Evolutionary conservation across 2,113 vertebrate genomes (phyloP), one percentile per base, ranked within the genome.

Genomic region (Mobula hypostoma): DNA sequence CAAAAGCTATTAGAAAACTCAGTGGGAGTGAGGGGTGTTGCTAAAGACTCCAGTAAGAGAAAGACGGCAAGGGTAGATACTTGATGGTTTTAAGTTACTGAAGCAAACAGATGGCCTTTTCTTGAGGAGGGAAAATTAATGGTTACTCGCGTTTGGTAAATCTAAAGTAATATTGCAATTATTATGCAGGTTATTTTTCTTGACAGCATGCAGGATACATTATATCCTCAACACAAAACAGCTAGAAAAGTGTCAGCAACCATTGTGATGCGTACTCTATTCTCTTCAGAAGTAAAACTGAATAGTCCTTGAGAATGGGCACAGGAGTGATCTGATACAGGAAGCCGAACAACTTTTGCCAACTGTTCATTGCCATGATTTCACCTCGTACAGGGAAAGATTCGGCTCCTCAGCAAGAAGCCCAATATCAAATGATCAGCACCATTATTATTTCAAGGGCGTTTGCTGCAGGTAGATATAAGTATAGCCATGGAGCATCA

Each of bases 91-190:
- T 90, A 19, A 32, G 77, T 66, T 19, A 90, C 14, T 90, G n/a
- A n/a, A 90, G 61, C 61, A 90, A 90, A n/a, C 15, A 32, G 61
- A 66, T 66, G 85, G 85, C 29, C 83, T 88, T 88, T 61, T 63
- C 27, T 17, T 21, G 85, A n/a, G 83, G 14, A n/a, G 8, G 83
- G 29, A 5, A 63, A 24, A 85, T 48, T 48, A 58, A 56, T 2
- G 8, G 82, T 85, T 58, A 61, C 40, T 85, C 11, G 24, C 63
- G n/a, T 90, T 90, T 90, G 66, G n/a, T 32, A 32, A 66, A 66
- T 19, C 24, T 7, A 27, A 56, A 7, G 82, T 85, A 85, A 27
- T 32, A 32, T 79, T 17, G 77, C n/a, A 63, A n/a, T 17, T 27
- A n/a, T 32, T 58, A 15, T 32, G 58, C 12, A 27, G 85, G 6